Base-by-base conservation (phyloP, 2,888 invertebrate genomes). In the Trichogramma dendrolimi region DNA sequence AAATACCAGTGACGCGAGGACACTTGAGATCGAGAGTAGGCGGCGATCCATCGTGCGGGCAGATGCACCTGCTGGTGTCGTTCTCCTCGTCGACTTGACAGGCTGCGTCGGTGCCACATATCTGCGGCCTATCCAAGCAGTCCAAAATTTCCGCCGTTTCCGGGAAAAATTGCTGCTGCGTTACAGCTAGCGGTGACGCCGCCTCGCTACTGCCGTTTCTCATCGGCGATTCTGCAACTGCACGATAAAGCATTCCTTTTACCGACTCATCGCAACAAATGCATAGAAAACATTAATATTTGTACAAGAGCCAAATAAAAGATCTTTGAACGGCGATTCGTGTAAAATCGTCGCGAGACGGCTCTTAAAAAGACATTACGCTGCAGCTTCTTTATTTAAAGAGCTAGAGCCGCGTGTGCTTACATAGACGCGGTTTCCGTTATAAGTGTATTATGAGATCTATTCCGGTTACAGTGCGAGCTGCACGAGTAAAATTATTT, bases 81-180 rank as follows among this genome's bases (percentile, higher is more conserved):
- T 78, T 78, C 64, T 84, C 82, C 57, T 80, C 74, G 67, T 80
- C 76, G 10, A 78, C 80, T 60, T 81, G 78, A 71, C 88, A 89
- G 0, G 87, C 88, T 0, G 86, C 85, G 68, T 87, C 88, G 46
- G 79, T 81, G 1, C 84, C 85, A 70, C 88, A 88, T 48, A 84
- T 83, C 8, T 81, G 80, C 4, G 80, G 78, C 58, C 76, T 67
- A 38, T 70, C 71, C 42, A 66, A 66, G 68, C 79, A 79, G 64
- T 74, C 71, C 55, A 69, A 71, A 58, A 75, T 72, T 58, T 69
- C 69, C 6, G 61, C 62, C n/a, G 47, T 67, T 4, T 63, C 67
- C 4, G 65, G 54, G 11, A 6, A 4, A 48, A 71, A 53, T 53
- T 69, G 68, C 44, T 60, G 63, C 54, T 67, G 60, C 43, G 66